A percentile compares a stretch with the other conserved stretches of the same genome.
These are phyloP conservation scores for Pampusana beccarii DNA, from an alignment of 2,113 vertebrate genomes.

Conservation along the genomic window DNA sequence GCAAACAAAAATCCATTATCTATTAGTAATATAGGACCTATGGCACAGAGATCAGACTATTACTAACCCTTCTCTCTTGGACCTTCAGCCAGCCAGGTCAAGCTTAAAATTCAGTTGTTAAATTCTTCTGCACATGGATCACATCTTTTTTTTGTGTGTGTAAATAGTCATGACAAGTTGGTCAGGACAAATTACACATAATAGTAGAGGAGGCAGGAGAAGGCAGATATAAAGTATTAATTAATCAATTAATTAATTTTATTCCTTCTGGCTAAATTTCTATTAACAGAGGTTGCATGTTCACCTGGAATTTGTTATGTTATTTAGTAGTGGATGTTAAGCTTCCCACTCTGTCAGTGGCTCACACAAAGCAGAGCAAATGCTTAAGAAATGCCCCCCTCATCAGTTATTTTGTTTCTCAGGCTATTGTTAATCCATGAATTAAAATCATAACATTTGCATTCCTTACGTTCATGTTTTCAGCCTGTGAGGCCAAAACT, in stretches of 20 bases:
- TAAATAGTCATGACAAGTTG: background rate
- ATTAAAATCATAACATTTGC: background rate
- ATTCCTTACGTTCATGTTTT: background rate
- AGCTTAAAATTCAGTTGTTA: background rate
- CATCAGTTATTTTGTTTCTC: background rate
- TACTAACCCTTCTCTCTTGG: background rate
- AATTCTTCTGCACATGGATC: background rate
- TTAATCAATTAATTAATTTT: background rate
- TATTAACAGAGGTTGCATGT: background rate
- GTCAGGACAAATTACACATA: background rate
- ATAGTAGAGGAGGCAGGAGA: background rate
- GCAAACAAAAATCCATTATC: background rate
- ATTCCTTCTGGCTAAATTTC: background rate
- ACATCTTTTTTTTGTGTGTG: background rate
- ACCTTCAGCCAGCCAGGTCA: background rate
- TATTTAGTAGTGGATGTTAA: background rate
- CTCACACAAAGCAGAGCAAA: background rate
- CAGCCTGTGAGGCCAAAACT: background rate
- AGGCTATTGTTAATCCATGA: background rate
- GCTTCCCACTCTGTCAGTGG: background rate
- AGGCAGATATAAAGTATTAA: background rate
- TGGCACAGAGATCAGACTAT: background rate
- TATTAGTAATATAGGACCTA: background rate
- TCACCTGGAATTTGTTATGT: background rate
- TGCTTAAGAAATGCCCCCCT: background rate